Evolutionary conservation across 2,113 vertebrate species (phyloP).

Genomic region (Centropristis striata): DNA sequence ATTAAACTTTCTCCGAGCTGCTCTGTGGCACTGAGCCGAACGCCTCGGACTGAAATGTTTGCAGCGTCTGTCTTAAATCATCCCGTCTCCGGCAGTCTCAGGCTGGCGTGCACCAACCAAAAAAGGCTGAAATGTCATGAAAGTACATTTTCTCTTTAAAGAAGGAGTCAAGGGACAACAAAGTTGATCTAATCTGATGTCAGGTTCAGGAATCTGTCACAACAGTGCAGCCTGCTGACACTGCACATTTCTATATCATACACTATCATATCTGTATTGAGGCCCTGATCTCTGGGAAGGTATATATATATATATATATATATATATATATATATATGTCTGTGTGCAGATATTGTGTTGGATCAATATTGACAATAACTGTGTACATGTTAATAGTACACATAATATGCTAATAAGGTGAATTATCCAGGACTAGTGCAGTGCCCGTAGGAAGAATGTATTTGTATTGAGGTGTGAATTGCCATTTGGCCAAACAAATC

Average conservation of each 20-base stretch:
- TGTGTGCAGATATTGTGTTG: neutral
- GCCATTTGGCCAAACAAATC: no score
- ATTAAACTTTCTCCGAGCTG: slow-evolving; percentile 37
- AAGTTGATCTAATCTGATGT: slow-evolving; percentile 22
- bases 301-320: neutral
- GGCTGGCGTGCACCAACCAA: neutral
- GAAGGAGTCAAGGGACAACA: slow-evolving; percentile 11
- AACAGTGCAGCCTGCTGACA: neutral
- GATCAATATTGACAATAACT: neutral
- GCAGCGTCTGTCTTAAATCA: slow-evolving; percentile 8
- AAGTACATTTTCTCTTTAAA: slow-evolving; percentile 13
- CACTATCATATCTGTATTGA: neutral
- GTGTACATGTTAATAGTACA: no score
- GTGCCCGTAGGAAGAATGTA: no score
- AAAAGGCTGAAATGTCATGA: slow-evolving; percentile 13
- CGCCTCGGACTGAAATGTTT: slow-evolving; percentile 15
- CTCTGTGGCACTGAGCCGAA: slow-evolving; percentile 30
- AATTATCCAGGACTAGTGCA: no score
- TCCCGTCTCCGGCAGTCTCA: slow-evolving; percentile 24
- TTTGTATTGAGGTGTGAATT: no score
- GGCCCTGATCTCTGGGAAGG: neutral
- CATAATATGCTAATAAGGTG: no score
- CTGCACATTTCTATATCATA: neutral
- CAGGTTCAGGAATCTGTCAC: slow-evolving; percentile 19
- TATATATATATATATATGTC: neutral